These are phyloP conservation scores for Tanytarsus gracilentus DNA, from an alignment of 2,888 invertebrate genomes.

Conservation along the genomic window DNA sequence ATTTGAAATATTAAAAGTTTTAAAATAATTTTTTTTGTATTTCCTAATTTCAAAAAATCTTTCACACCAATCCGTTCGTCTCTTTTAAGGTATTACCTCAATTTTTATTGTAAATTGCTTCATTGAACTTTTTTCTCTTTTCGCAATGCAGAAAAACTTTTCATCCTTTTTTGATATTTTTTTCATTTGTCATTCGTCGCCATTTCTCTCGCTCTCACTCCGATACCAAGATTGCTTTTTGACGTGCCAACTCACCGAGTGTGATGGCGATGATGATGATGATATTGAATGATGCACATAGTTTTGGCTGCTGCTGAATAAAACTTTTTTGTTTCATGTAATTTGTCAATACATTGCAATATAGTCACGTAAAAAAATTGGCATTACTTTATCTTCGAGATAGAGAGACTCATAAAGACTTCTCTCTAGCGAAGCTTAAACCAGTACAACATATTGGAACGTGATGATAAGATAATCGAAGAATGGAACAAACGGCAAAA, in stretches of 20 bases:
- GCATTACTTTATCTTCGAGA: conserved; percentile 18
- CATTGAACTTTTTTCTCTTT: conserved; percentile 17
- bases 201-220: too few species aligned
- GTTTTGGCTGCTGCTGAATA: not conserved
- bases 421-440: not conserved
- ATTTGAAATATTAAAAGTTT: too few species aligned
- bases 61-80: not conserved
- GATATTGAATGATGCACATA: conserved; percentile 1
- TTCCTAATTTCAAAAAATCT: not conserved
- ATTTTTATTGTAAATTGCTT: conserved; percentile 14
- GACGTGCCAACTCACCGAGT: conserved; percentile 17
- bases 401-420: conserved; percentile 2
- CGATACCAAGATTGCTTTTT: conserved; percentile 13
- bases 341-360: conserved; percentile 20
- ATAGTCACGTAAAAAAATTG: conserved; percentile 25
- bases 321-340: not conserved
- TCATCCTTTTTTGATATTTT: conserved; percentile 8
- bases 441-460: conserved; percentile 16
- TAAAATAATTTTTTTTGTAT: not conserved
- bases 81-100: not conserved
- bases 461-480: conserved; percentile 20
- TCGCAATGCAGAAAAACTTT: not conserved
- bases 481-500: not conserved
- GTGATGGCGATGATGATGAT: not conserved
- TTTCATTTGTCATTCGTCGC: not conserved